Evolutionary conservation across 2,888 invertebrate species (phyloP).

Genomic region (Phrixothrix hirtus): DNA sequence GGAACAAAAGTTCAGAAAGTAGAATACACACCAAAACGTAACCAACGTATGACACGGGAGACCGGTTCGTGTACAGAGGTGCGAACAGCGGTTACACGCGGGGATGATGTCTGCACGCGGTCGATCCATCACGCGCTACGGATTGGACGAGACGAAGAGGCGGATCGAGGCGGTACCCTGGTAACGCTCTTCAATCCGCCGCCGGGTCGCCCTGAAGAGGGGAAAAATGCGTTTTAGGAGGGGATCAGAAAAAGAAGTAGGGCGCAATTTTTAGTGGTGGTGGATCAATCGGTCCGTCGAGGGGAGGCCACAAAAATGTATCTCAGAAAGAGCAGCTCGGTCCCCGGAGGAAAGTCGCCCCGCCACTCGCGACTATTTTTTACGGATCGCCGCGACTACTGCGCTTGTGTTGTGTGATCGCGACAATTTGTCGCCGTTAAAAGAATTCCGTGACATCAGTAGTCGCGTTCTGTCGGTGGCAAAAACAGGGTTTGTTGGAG

Average conservation of each 20-base stretch:
- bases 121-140: constrained; percentile 54
- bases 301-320: constrained; percentile 55
- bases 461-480: constrained; percentile 57
- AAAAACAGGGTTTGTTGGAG: constrained; percentile 54
- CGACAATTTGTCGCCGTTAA: constrained; percentile 59
- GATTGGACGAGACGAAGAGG: constrained; percentile 56
- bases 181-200: constrained; percentile 52
- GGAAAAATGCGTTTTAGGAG: constrained; percentile 56
- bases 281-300: constrained; percentile 55
- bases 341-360: constrained; percentile 51
- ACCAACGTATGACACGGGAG: constrained; percentile 25
- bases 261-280: constrained; percentile 58
- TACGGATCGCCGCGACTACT: constrained; percentile 53
- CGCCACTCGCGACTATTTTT: constrained; percentile 50
- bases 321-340: constrained; percentile 54
- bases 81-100: constrained; percentile 49
- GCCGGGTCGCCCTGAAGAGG: constrained; percentile 59
- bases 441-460: constrained; percentile 58
- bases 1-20: constrained; percentile 12
- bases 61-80: constrained; percentile 48
- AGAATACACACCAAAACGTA: constrained; percentile 23
- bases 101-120: constrained; percentile 52
- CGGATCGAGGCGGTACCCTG: constrained; percentile 57
- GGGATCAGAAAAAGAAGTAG: constrained; percentile 56
- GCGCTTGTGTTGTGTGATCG: constrained; percentile 57